A percentile compares a stretch with the other conserved stretches of the same genome.
phyloP scores from a whole-genome alignment of 2,113 vertebrate genomes.

The Nerophis ophidion region DNA sequence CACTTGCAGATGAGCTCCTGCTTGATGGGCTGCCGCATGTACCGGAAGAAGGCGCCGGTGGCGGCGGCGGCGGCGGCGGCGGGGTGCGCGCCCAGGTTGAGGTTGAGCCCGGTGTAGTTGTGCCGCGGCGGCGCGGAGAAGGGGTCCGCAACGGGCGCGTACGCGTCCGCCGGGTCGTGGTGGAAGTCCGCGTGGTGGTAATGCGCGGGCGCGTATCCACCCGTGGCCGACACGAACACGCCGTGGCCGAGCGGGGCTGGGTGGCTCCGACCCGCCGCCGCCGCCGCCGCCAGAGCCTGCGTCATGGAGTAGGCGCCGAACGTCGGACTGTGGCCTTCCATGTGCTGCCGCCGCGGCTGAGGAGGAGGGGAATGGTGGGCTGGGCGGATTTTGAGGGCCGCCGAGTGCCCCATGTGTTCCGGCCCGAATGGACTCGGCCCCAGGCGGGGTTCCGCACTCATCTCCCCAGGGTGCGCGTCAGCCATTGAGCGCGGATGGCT shows the following conservation, averaged over 20 bases:
- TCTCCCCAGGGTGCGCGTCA: conserved; percentile 80
- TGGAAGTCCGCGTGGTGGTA: conserved; percentile 88
- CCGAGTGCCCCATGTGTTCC: conserved; percentile 86
- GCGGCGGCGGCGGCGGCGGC: conserved; percentile 65
- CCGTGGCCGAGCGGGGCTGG: conserved; percentile 72
- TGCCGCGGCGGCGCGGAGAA: conserved; percentile 87
- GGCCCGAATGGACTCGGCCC: conserved; percentile 83
- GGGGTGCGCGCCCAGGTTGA: conserved; percentile 78
- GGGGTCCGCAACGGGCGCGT: conserved; percentile 83
- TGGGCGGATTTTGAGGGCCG: conserved; percentile 87
- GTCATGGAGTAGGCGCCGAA: conserved; percentile 76
- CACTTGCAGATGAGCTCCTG: conserved; percentile 99
- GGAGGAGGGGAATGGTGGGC: conserved; percentile 82
- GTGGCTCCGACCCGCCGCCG: conserved; percentile 86
- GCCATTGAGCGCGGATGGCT: conserved; percentile 81
- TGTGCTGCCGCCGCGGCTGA: conserved; percentile 79
- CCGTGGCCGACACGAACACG: conserved; percentile 99
- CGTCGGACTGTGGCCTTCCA: conserved; percentile 81
- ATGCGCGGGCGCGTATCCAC: conserved; percentile 98
- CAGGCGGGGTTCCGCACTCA: conserved; percentile 81
- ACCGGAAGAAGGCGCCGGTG: conserved; percentile 95
- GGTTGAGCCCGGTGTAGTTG: conserved; percentile 84
- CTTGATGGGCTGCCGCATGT: conserved; percentile 98
- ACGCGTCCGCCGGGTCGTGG: conserved; percentile 95
- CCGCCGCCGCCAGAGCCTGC: conserved; percentile 73